phyloP scores from a whole-genome alignment of 2,888 invertebrate genomes.

The Agapostemon virescens region DNA sequence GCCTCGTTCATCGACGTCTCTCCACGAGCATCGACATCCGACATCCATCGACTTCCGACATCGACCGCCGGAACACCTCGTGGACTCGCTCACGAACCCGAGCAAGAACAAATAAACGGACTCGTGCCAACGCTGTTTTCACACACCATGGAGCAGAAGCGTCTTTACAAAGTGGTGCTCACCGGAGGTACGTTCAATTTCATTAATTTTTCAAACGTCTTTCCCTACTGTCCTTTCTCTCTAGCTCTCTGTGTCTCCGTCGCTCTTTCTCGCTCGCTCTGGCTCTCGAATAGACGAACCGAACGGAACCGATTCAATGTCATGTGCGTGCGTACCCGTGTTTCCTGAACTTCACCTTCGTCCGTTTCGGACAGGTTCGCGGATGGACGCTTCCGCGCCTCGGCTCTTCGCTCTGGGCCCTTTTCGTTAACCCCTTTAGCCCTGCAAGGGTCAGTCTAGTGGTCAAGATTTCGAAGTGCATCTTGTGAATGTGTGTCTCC shows the following conservation, averaged over 20 bases:
- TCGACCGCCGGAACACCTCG: slow-evolving; percentile 47
- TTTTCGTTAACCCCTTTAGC: no score
- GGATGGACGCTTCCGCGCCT: slow-evolving; percentile 35
- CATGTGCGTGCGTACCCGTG: neutral
- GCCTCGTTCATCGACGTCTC: slow-evolving; percentile 26
- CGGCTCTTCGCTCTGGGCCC: no score
- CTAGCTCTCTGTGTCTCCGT: no score
- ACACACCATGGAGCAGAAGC: slow-evolving; percentile 83
- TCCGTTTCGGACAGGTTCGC: slow-evolving; percentile 6
- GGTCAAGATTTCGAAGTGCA: no score
- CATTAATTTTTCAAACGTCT: no score
- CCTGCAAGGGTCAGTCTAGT: no score
- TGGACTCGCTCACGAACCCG: slow-evolving; percentile 41
- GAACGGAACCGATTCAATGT: slow-evolving; percentile 3
- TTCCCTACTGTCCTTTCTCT: no score
- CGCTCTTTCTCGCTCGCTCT: no score
- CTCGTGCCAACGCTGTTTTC: slow-evolving; percentile 15
- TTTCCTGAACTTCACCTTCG: neutral
- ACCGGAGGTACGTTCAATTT: slow-evolving; percentile 89
- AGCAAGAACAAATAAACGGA: slow-evolving; percentile 42
- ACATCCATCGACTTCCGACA: slow-evolving; percentile 42
- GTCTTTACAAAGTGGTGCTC: slow-evolving; percentile 91
- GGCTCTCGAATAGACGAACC: neutral
- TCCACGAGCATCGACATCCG: slow-evolving; percentile 9
- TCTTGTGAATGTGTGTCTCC: no score